Evolutionary conservation across 2,888 invertebrate species (phyloP), one percentile per base, ranked within the genome.

Genomic region (Lordiphosa andalusiaca): DNA sequence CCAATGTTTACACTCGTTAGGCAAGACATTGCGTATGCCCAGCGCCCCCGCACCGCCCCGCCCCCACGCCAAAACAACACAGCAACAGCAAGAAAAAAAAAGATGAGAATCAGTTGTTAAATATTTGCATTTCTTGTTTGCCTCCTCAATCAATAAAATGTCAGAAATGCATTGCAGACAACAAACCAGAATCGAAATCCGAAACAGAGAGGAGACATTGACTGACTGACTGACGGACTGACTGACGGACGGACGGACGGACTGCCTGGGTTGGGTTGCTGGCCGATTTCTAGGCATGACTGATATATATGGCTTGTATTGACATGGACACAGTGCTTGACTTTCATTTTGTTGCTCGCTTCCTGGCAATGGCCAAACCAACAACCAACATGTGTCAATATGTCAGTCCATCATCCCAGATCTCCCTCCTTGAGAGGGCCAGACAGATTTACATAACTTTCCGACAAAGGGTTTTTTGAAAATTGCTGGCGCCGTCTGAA

Each of bases 81-180:
- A 50, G 16, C 13, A 40, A 44, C 30, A 30, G 44, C 16, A 16
- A 16, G 16, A 16, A 44, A 44, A 33, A 33, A 44, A 42, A 37
- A 21, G 13, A 30, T 7, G 36, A 47, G 39, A 36, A 35, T 35
- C 21, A 36, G 36, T 52, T 52, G 52, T 52, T 52, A 52, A 52
- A 52, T 52, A 52, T 52, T 52, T 52, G 52, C 40, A 35, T 54
- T 48, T 35, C 47, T 47, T 40, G 33, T 16, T 36, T 75, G 84
- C 71, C 82, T 76, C 84, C 70, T 84, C 82, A 82, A 76, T 76
- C 76, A 76, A 76, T 76, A 84, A 76, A 76, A 84, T 84, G 82
- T 82, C 76, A 76, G 82, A 76, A 76, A 82, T 76, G 84, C 84
- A 80, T 71, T 69, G 81, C 76, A 61, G 59, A 63, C 71, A 78